Base-by-base conservation (phyloP, 2,888 invertebrate genomes). In the Euplagia quadripunctaria region DNA sequence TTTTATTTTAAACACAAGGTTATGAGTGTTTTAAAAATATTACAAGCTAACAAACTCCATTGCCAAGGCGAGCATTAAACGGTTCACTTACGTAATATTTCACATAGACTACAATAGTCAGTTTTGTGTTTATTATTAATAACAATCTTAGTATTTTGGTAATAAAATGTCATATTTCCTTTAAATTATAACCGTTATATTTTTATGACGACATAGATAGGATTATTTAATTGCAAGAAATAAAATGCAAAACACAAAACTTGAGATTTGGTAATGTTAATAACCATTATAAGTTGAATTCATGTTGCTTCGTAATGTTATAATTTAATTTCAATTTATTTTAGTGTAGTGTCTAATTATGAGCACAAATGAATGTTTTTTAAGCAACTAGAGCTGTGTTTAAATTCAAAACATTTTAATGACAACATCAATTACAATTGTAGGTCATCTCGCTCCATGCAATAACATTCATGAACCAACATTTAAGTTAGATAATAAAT, bases 41-140 rank as follows among this genome's bases (percentile, higher is more conserved):
- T 52, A 70, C 42, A 75, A 74, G 46, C 31, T 61, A 49, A 67
- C 64, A 43, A 42, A 64, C 74, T 74, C 66, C 70, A 52, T 74
- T 75, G 61, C 71, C 41, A 67, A 71, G 72, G 58, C 49, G 16
- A 42, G 65, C 11, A 41, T 64, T 64, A 12, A 69, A 41, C 58
- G 55, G 64, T 20, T 58, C 64, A 72, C 69, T 70, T 68, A 14
- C 7, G n/a, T 66, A 65, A 43, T 68, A 75, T 72, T 72, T 76
- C 63, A 69, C 58, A 66, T 16, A 51, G 64, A 68, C 63, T 61
- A 51, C 14, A 49, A 58, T 42, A n/a, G 58, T 46, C 61, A 61
- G 14, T 9, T 20, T 49, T 20, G 0, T 7, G 12, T 55, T 41
- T 55, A n/a, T 58, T 52, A 9, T 67, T n/a, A 42, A n/a, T 43